phyloP scores from a whole-genome alignment of 2,888 invertebrate species.

The Xylophagus ater region DNA sequence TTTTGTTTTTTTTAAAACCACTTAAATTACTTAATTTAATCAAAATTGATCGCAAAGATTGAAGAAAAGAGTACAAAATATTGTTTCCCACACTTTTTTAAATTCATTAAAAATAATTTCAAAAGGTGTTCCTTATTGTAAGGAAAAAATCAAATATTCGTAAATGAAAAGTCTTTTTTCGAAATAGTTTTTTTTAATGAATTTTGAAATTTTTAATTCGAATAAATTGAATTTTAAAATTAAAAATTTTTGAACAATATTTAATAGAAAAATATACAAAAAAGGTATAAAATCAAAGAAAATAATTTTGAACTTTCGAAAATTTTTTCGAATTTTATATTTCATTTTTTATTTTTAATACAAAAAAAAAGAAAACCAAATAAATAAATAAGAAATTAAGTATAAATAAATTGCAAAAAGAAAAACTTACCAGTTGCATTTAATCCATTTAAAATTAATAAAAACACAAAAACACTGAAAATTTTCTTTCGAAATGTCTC shows the following conservation, averaged over 20 bases:
- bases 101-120: no score
- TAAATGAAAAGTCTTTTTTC: no score
- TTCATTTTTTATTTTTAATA: not conserved
- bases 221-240: no score
- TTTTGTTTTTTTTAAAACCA: no score
- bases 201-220: no score
- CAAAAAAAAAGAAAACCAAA: not conserved
- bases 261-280: not conserved
- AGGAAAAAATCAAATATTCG: no score
- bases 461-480: conserved; percentile 7
- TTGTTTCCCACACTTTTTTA: no score
- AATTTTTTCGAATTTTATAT: not conserved
- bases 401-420: conserved; percentile 1
- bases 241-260: not conserved
- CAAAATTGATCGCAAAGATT: no score
- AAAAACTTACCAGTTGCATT: conserved; percentile 14
- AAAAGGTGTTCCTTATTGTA: no score
- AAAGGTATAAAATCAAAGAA: not conserved
- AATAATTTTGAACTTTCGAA: not conserved
- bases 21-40: no score
- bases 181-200: no score
- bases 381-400: not conserved
- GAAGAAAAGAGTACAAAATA: no score
- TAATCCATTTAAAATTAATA: conserved; percentile 10
- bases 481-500: conserved; percentile 6